Percentiles rank a stretch among this genome's conserved stretches.
Conservation (phyloP, 2,113 vertebrate species). For the Pluvialis apricaria region DNA sequence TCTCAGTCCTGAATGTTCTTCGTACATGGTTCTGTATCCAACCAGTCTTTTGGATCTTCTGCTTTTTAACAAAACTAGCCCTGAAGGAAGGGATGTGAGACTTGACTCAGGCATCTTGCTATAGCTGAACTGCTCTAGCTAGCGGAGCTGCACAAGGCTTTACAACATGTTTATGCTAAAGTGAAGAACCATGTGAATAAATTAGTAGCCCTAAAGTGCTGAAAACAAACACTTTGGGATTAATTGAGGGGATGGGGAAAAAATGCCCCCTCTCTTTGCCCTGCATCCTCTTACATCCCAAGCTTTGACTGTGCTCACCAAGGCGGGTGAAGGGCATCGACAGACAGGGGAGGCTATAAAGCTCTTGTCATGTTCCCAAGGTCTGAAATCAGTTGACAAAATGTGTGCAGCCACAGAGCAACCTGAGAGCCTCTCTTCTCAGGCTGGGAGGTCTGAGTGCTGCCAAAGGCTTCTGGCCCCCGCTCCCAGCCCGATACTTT, state of each 20-base stretch:
- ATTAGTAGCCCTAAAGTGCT: background rate
- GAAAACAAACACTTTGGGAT: background rate
- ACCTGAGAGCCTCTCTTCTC: background rate
- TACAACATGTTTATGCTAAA: background rate
- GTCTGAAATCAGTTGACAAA: conserved; percentile 5
- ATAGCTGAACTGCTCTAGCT: background rate
- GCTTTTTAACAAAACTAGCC: background rate
- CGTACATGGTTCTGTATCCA: background rate
- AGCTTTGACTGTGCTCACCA: background rate
- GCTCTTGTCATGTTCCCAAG: background rate
- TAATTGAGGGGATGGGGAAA: background rate
- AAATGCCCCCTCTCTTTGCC: background rate
- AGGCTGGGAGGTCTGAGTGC: conserved; percentile 57
- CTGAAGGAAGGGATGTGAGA: background rate
- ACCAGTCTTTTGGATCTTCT: background rate
- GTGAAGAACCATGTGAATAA: background rate
- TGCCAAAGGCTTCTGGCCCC: conserved; percentile 39
- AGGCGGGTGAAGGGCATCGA: fast-evolving
- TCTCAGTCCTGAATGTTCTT: background rate
- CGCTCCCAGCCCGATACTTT: background rate
- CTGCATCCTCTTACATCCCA: background rate
- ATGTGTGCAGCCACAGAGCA: background rate
- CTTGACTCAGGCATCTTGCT: background rate
- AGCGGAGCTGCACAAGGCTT: background rate
- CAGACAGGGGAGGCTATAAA: background rate